Evolutionary conservation across 2,888 invertebrate genomes (phyloP), one percentile per base, ranked within the genome.

Genomic region (Heliconius aoede): DNA sequence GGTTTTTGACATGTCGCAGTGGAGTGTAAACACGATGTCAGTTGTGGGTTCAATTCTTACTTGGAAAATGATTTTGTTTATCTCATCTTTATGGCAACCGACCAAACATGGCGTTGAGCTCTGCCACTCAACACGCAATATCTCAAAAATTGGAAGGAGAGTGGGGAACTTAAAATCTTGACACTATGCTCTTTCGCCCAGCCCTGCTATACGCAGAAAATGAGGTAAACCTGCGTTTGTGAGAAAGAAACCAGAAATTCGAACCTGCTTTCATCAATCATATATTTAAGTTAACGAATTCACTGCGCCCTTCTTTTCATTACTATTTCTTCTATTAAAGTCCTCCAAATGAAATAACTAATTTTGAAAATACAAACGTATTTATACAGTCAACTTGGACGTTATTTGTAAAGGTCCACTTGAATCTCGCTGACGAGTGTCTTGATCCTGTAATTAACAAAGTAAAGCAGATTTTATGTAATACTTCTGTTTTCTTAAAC

Each of bases 381-480:
- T 60, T 71, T 71, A 40, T 36, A 60, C 60, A 72, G 32, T 32
- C 30, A 21, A 58, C 21, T 40, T 40, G 21, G 60, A 5, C 24
- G 18, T 72, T 36, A 60, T 36, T 72, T 58, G 30, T 61, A 72
- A 61, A 72, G 72, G 36, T 69, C 36, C 28, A 72, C 36, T 72
- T 40, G 26, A 72, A 60, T 32, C 36, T 40, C 60, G 60, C 32
- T 72, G 72, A 72, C 72, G 28, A 72, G 36, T 72, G 60, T 36
- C 72, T 61, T 72, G 24, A 72, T 61, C 72, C 36, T 21, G n/a
- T 69, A 61, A 72, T 72, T 72, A 72, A 36, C 32, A 40, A 61
- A 60, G 32, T 36, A 60, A 71, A 72, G 60, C 61, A 61, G 58
- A 60, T 58, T 60, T 11, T 60, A 26, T 72, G 60, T 60, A 36